These are phyloP conservation scores for Nebria brevicollis DNA, from an alignment of 2,888 invertebrate species.

Conservation along the genomic window DNA sequence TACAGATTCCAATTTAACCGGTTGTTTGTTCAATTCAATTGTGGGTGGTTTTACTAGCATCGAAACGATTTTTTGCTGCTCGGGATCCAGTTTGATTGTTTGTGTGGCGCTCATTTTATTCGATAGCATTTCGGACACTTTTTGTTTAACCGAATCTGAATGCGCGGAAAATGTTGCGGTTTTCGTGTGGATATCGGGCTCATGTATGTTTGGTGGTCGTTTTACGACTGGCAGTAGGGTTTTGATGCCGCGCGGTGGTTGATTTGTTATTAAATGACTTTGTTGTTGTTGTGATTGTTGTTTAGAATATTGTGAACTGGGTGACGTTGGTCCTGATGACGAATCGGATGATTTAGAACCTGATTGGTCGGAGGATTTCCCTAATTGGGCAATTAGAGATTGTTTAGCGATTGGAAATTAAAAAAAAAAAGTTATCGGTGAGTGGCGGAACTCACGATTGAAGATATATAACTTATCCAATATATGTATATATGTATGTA, in stretches of 20 bases:
- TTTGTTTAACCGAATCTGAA: neutral
- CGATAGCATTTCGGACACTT: neutral
- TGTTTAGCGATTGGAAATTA: neutral
- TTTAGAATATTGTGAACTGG: neutral
- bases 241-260: conserved; percentile 32
- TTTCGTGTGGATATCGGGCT: neutral
- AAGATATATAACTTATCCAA: too few species aligned
- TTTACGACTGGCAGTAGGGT: conserved; percentile 25
- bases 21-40: neutral
- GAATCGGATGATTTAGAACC: conserved; percentile 8
- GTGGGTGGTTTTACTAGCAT: conserved; percentile 2
- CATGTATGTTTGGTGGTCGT: conserved; percentile 4
- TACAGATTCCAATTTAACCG: conserved; percentile 16
- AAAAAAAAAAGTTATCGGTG: neutral
- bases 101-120: neutral
- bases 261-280: neutral
- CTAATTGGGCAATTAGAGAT: neutral
- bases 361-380: conserved; percentile 18
- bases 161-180: neutral
- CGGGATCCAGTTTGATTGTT: conserved; percentile 1
- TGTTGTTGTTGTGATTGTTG: conserved; percentile 7
- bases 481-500: too few species aligned
- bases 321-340: neutral
- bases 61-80: conserved; percentile 11
- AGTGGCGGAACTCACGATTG: too few species aligned